Evolutionary conservation across 2,797 vertebrate species (phyloP).

Genomic region (Enteromius mattozi): DNA sequence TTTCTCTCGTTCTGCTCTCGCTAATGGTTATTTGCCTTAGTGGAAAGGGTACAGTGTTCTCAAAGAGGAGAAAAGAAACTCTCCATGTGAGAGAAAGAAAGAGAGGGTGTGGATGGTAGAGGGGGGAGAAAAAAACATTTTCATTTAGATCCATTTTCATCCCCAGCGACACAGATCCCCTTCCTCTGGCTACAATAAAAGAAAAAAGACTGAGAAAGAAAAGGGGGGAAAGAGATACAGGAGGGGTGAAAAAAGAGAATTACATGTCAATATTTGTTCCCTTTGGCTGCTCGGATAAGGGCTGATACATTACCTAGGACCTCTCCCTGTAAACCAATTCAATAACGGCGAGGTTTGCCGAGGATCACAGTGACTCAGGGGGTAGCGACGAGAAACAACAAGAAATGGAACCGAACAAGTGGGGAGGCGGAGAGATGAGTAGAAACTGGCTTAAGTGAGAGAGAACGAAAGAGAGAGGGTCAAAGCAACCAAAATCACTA

Average conservation of each 20-base stretch:
- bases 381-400: conserved; percentile 69
- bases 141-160: conserved; percentile 78
- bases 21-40: conserved; percentile 86
- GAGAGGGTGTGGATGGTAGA: conserved; percentile 40
- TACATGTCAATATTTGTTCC: conserved; percentile 85
- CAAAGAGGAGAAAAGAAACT: conserved; percentile 72
- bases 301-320: conserved; percentile 80
- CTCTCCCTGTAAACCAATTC: conserved; percentile 74
- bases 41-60: conserved; percentile 83
- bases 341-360: conserved; percentile 75
- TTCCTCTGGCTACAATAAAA: conserved; percentile 76
- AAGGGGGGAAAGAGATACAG: conserved; percentile 35
- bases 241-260: conserved; percentile 70
- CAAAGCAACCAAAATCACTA: conserved; percentile 43
- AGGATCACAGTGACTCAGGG: conserved; percentile 68
- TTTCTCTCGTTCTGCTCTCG: conserved; percentile 62
- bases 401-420: conserved; percentile 63
- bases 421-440: conserved; percentile 56
- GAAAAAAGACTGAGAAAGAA: conserved; percentile 47
- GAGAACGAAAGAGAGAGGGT: conserved; percentile 33
- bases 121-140: conserved; percentile 54
- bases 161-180: conserved; percentile 73
- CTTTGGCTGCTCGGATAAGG: conserved; percentile 74
- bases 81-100: conserved; percentile 52
- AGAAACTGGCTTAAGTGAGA: conserved; percentile 46